Evolutionary conservation across 1,140 invertebrate species (phyloP), one percentile per base, ranked within the genome.

Genomic region (Hyphantria cunea): DNA sequence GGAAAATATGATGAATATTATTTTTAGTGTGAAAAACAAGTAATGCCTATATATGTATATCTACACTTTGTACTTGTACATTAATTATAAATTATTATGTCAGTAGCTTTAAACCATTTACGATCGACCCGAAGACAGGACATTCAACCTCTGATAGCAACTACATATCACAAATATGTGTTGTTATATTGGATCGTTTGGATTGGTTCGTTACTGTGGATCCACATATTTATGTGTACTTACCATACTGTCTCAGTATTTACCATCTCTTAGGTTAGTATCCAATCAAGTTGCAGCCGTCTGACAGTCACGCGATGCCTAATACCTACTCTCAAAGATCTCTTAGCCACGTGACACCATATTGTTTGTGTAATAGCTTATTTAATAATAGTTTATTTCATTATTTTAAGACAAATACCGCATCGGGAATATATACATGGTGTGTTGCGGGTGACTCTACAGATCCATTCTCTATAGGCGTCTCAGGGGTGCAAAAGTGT

Each of bases 101-200:
- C n/a, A 31, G n/a, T 7, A 33, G 11, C 8, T 50, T 33, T 32
- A 12, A 32, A 33, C 11, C n/a, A 7, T 50, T 32, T 33, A 37
- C 37, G 80, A 82, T 82, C 76, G 75, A 76, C 77, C 78, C 72
- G 74, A 76, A 85, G 85, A 76, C 76, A 69, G 83, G 80, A 68
- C 86, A 71, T 85, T 82, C 82, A 85, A 89, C 86, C 70, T 77
- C 56, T 76, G 84, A 87, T 89, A 87, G 74, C 69, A 73, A 68
- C 67, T 60, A 49, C 58, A 53, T 68, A 61, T 58, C 17, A 25
- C 17, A 5, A 44, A 48, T 49, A 42, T 39, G 14, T 2, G 9
- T 6, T 7, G 9, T 25, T n/a, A n/a, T n/a, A n/a, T n/a, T n/a
- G n/a, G n/a, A n/a, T n/a, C n/a, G n/a, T n/a, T n/a, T n/a, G n/a